Percentiles rank a stretch among this genome's conserved stretches.
Evolutionary conservation across 2,797 vertebrate genomes (phyloP).

Genomic region (Silurus aristotelis): DNA sequence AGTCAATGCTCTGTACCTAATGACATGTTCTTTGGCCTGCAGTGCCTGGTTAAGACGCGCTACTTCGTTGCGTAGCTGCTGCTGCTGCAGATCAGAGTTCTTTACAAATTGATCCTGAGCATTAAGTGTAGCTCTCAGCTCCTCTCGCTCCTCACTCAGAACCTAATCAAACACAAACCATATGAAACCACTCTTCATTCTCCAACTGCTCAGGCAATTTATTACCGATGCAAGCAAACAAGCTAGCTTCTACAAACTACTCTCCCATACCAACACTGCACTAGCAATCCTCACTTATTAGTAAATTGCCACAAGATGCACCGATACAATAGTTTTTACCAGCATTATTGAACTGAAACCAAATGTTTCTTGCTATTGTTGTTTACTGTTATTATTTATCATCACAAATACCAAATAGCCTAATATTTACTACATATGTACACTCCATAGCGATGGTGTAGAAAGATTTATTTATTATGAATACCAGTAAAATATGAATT

Average conservation of each 20-base stretch:
- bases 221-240: conserved; percentile 12
- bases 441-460: background rate
- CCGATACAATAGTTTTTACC: background rate
- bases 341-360: background rate
- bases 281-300: background rate
- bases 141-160: conserved; percentile 78
- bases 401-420: background rate
- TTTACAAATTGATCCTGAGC: conserved; percentile 77
- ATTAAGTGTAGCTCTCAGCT: conserved; percentile 74
- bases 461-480: background rate
- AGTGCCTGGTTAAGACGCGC: conserved; percentile 70
- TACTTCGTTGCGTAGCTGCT: conserved; percentile 76
- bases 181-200: background rate
- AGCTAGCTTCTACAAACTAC: conserved; percentile 5
- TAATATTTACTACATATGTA: background rate
- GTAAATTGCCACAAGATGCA: background rate
- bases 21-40: conserved; percentile 73
- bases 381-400: background rate
- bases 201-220: background rate
- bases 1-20: conserved; percentile 28
- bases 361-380: background rate
- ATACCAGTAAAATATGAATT: background rate
- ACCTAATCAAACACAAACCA: conserved; percentile 61
- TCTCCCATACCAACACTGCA: background rate
- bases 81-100: conserved; percentile 72